A percentile compares a stretch with the other conserved stretches of the same genome.
phyloP scores from a whole-genome alignment of 2,113 vertebrate genomes.

The Polypterus bichir region DNA sequence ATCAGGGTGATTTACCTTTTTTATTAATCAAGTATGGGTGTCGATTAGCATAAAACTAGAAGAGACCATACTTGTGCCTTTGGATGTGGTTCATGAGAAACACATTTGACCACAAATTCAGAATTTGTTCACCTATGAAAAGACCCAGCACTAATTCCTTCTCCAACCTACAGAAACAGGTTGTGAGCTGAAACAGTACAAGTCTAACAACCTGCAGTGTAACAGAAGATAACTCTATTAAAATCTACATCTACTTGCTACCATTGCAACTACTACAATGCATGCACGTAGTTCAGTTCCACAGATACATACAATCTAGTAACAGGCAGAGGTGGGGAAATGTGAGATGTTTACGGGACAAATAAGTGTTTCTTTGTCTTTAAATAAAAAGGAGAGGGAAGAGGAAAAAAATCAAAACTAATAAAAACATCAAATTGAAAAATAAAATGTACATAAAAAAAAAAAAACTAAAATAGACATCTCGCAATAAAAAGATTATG shows the following conservation, averaged over 20 bases:
- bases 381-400: conserved; percentile 7
- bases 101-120: no score
- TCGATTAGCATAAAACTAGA: no score
- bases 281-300: conserved; percentile 69
- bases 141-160: conserved; percentile 20
- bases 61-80: no score
- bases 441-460: conserved; percentile 20
- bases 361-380: conserved; percentile 54
- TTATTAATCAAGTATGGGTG: no score
- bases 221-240: conserved; percentile 25
- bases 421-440: conserved; percentile 44
- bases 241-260: conserved; percentile 56
- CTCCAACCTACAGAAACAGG: conserved; percentile 11
- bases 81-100: no score
- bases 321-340: conserved; percentile 55
- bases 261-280: conserved; percentile 54
- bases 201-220: neutral
- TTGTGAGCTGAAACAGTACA: neutral
- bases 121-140: no score
- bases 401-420: conserved; percentile 35
- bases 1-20: no score
- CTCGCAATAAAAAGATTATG: conserved; percentile 48
- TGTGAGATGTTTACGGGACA: conserved; percentile 63
- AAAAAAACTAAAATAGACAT: conserved; percentile 36
- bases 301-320: conserved; percentile 66